phyloP scores from a whole-genome alignment of 2,888 invertebrate species.

The Hypselothyrea guttata region DNA sequence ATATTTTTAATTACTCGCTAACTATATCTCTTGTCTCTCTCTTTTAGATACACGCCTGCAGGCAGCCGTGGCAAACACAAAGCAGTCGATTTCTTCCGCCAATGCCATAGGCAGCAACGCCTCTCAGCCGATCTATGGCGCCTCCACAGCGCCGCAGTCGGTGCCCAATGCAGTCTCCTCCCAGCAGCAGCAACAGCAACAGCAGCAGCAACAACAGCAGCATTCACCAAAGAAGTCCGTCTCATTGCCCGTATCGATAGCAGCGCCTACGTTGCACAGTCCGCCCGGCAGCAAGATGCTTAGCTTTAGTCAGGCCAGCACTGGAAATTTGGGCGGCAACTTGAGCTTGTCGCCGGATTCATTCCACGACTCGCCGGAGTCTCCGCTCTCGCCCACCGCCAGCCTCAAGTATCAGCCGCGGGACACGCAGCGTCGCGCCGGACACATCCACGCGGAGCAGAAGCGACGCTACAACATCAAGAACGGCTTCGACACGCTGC shows the following conservation, averaged over 20 bases:
- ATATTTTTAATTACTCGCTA: no score
- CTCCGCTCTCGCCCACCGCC: slow-evolving; percentile 85
- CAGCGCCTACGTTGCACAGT: slow-evolving; percentile 73
- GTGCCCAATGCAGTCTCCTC: slow-evolving; percentile 47
- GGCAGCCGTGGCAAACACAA: slow-evolving; percentile 58
- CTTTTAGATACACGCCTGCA: slow-evolving; percentile 56
- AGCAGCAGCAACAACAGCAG: slow-evolving; percentile 57
- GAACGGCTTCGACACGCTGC: slow-evolving; percentile 96
- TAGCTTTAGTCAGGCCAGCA: slow-evolving; percentile 67
- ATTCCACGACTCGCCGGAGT: slow-evolving; percentile 80
- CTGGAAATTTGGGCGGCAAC: slow-evolving; percentile 41
- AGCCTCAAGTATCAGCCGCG: slow-evolving; percentile 82
- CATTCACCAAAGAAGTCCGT: slow-evolving; percentile 81
- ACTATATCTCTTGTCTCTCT: neutral
- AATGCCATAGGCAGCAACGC: slow-evolving; percentile 71
- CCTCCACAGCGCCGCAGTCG: slow-evolving; percentile 46
- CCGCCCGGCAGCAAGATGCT: slow-evolving; percentile 73
- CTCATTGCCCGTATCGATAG: slow-evolving; percentile 78
- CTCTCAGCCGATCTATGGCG: slow-evolving; percentile 33
- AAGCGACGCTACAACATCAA: slow-evolving; percentile 97
- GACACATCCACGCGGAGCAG: slow-evolving; percentile 97
- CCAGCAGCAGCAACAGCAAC: slow-evolving; percentile 54
- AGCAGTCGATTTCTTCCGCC: slow-evolving; percentile 71
- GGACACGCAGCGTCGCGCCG: slow-evolving; percentile 89
- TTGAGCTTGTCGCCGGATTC: slow-evolving; percentile 80